Base-by-base conservation (phyloP, 2,888 invertebrate species). In the Cancer borealis region DNA sequence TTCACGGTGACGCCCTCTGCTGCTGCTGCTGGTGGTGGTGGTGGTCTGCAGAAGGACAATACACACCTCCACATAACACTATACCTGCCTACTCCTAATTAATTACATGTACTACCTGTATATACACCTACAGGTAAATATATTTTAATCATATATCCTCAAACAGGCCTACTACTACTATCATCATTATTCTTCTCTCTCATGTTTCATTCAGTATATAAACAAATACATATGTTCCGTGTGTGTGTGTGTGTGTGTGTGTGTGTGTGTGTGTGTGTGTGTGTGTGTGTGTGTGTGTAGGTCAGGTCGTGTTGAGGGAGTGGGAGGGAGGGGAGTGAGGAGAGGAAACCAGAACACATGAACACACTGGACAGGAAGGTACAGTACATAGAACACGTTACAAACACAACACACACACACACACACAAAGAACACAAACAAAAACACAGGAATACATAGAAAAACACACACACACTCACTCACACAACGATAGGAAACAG, bases 1-100 rank as follows among this genome's bases (percentile, higher is more conserved):
- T 99, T 99, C 99, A 98, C 97, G 97, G 96, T 97, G 98, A 97
- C 97, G 97, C 84, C 66, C 93, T 66, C 49, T 49, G 79, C 14
- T 73, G n/a, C 45, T 54, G 39, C 54, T 93, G 30, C 5, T 79
- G 79, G 30, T 30, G n/a, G n/a, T 66, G 66, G 66, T 66, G 66
- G 66, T 66, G 5, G 4, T 66, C 66, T 66, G 17, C 5, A 17
- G 17, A 17, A 5, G 5, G 3, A 66, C 21, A 17, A 0, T 5
- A 54, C 66, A 66, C 26, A 79, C n/a, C 30, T 8, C 26, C 12
- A 79, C 26, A 66, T 21, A 66, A 66, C 60, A 66, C 60, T 1
- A 3, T 66, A 66, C 60, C 60, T 66, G 60, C 17, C 21, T 66
- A 54, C 39, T 39, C 39, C 54, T 54, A 66, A 14, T 21, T 66